Evolutionary conservation across 2,888 invertebrate species (phyloP).

Genomic region (Bruchidius siliquastri): DNA sequence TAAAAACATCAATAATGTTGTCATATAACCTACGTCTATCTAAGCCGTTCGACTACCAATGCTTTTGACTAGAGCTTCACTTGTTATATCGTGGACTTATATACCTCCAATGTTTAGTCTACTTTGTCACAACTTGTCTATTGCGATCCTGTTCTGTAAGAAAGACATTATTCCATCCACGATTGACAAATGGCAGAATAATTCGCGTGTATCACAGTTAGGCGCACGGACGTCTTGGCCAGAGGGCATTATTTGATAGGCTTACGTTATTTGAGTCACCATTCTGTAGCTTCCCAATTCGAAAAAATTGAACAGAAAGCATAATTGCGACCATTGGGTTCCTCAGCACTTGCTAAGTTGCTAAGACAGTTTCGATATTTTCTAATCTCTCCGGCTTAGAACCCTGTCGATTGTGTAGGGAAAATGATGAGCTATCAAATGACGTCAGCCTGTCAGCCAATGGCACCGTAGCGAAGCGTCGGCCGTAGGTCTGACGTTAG

Average conservation of each 20-base stretch:
- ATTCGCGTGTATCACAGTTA: constrained; percentile 10
- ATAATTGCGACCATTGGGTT: too few relatives aligned
- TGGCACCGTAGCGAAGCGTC: background rate
- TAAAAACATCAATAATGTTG: too few relatives aligned
- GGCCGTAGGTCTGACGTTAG: constrained; percentile 1
- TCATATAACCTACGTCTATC: too few relatives aligned
- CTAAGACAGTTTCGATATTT: too few relatives aligned
- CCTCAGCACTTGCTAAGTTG: too few relatives aligned
- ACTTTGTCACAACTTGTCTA: background rate
- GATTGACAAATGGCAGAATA: background rate
- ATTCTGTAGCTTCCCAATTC: too few relatives aligned
- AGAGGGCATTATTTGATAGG: background rate
- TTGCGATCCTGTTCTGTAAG: background rate
- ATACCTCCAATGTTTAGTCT: constrained; percentile 1
- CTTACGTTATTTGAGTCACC: background rate
- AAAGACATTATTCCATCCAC: background rate
- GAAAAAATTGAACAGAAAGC: too few relatives aligned
- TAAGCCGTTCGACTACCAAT: too few relatives aligned
- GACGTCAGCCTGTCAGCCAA: background rate
- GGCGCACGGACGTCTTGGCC: constrained; percentile 26
- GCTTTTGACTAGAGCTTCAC: too few relatives aligned
- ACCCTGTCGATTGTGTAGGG: too few relatives aligned
- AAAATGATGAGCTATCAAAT: background rate
- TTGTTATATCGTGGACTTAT: too few relatives aligned
- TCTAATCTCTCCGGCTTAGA: too few relatives aligned